Conservation (phyloP, 35 echinoderm and acorn worm species). For the Apostichopus californicus region DNA sequence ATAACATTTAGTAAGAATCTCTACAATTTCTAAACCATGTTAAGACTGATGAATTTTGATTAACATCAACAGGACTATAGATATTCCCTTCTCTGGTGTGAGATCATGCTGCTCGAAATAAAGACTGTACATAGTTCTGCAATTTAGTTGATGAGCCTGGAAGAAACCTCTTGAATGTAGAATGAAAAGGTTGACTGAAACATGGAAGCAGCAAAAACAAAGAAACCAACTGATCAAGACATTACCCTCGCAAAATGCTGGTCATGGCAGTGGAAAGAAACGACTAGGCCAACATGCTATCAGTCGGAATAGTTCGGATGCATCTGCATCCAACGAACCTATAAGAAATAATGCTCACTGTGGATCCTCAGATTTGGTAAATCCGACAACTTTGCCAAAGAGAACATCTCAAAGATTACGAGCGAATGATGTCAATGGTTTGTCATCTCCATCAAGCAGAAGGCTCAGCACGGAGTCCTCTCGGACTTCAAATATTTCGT, state of each 20-base stretch:
- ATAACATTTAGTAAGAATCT: too few species aligned
- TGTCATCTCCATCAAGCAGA: not conserved
- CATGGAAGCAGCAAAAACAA: slow-evolving; percentile 68
- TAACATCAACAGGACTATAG: too few species aligned
- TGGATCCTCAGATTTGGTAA: not conserved
- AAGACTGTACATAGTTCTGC: too few species aligned
- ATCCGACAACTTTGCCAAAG: not conserved
- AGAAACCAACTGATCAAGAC: not conserved
- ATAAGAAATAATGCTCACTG: not conserved
- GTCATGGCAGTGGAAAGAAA: not conserved
- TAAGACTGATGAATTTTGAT: too few species aligned
- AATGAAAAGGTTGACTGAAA: slow-evolving; percentile 62
- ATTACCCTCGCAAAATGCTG: not conserved
- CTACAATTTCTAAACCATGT: too few species aligned
- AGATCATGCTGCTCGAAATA: too few species aligned
- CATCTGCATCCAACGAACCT: not conserved
- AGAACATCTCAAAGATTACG: slow-evolving; percentile 54
- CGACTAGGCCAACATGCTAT: slow-evolving; percentile 60
- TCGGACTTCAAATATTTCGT: slow-evolving; percentile 38
- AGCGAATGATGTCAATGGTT: not conserved
- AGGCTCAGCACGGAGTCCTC: not conserved
- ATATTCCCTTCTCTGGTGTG: too few species aligned
- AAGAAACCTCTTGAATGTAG: not conserved
- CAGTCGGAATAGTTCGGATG: not conserved
- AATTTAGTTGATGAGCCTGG: not conserved